Conservation (phyloP, 2,888 invertebrate species). For the Drosophila bunnanda region DNA sequence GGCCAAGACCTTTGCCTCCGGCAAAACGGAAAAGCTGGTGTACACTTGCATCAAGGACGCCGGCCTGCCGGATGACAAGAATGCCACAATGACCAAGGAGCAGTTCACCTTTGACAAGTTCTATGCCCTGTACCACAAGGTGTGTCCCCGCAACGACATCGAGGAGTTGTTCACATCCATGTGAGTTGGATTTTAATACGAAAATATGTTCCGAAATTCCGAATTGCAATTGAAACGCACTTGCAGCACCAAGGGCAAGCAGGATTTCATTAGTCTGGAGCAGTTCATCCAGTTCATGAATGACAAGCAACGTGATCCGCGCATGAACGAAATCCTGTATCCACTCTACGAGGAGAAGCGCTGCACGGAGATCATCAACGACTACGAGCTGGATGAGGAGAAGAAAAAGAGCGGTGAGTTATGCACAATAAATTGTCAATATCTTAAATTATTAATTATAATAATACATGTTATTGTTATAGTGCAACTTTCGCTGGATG, state of each 20-base stretch:
- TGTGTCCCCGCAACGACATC: conserved; percentile 99
- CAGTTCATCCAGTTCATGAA: conserved; percentile 97
- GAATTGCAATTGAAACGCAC: not conserved
- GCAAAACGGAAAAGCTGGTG: conserved; percentile 98
- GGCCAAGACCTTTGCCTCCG: conserved; percentile 99
- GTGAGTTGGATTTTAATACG: conserved; percentile 88
- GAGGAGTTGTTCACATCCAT: conserved; percentile 98
- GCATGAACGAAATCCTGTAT: conserved; percentile 99
- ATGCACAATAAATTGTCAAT: not conserved
- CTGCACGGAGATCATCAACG: conserved; percentile 95
- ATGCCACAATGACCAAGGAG: conserved; percentile 96
- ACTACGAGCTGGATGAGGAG: conserved; percentile 95
- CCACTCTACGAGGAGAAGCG: conserved; percentile 98
- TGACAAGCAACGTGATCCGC: conserved; percentile 98
- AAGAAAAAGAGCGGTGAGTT: conserved; percentile 71
- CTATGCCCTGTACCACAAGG: conserved; percentile 98
- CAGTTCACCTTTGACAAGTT: conserved; percentile 99
- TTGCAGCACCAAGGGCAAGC: conserved; percentile 94
- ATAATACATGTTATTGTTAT: no score
- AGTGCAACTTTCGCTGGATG: conserved; percentile 95
- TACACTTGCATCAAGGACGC: conserved; percentile 98
- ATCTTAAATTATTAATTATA: not conserved
- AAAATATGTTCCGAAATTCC: not conserved
- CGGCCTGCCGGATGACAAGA: conserved; percentile 97
- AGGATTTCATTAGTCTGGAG: conserved; percentile 92